Evolutionary conservation across 2,113 vertebrate genomes (phyloP).

Genomic region (Carassius carassius): DNA sequence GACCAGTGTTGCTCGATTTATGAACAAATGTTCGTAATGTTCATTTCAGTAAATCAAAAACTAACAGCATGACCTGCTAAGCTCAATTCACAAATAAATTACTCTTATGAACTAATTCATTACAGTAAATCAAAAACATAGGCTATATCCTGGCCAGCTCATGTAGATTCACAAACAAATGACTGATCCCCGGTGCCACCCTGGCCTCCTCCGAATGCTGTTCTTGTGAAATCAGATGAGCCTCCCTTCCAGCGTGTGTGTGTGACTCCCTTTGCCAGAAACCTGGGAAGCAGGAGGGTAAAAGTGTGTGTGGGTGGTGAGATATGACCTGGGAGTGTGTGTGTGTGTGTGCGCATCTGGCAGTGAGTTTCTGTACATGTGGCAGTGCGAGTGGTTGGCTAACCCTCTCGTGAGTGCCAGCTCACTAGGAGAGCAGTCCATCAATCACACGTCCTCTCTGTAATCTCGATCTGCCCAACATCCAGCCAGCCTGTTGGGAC

Average conservation of each 20-base stretch:
- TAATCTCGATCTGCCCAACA: slow-evolving; percentile 41
- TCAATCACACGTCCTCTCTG: slow-evolving; percentile 50
- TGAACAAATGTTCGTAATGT: background rate
- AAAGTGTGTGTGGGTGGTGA: slow-evolving; percentile 53
- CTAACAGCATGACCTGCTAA: background rate
- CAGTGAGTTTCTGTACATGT: slow-evolving; percentile 52
- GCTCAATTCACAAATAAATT: background rate
- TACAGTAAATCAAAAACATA: background rate
- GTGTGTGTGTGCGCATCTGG: slow-evolving; percentile 50
- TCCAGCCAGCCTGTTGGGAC: slow-evolving; percentile 29
- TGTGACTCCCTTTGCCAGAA: slow-evolving; percentile 52
- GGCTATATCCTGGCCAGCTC: background rate
- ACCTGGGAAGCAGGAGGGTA: slow-evolving; percentile 53
- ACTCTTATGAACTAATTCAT: background rate
- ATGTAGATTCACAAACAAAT: slow-evolving; percentile 6
- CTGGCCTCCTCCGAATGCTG: slow-evolving; percentile 57
- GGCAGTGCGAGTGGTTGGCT: slow-evolving; percentile 61
- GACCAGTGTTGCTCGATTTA: background rate
- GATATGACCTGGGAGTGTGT: slow-evolving; percentile 42
- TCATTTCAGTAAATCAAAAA: background rate
- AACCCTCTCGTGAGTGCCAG: slow-evolving; percentile 68
- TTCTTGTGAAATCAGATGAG: slow-evolving; percentile 60
- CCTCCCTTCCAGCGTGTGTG: slow-evolving; percentile 41
- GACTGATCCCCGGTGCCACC: slow-evolving; percentile 59
- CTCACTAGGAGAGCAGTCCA: slow-evolving; percentile 63